Conservation (phyloP, 2,888 invertebrate genomes). For the Cantharis lateralis region DNA sequence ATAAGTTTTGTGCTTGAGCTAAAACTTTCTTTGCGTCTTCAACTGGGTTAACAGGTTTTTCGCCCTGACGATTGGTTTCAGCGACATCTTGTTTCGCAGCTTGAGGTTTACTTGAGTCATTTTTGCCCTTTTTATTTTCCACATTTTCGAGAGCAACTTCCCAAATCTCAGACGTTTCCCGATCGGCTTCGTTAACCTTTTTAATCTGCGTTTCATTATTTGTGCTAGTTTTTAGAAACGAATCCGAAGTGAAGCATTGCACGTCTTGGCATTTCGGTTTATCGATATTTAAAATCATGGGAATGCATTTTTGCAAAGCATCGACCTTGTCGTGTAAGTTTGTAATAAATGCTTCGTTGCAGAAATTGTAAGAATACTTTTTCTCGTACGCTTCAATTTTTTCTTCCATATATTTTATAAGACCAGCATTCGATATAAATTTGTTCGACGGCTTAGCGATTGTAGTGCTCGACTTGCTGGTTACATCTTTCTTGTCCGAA, state of each 20-base stretch:
- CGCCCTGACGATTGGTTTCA: not conserved
- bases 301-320: slow-evolving; percentile 1
- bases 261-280: not conserved
- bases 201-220: not conserved
- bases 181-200: not conserved
- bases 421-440: not conserved
- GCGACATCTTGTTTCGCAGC: not conserved
- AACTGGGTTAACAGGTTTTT: not conserved
- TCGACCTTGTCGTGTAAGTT: not conserved
- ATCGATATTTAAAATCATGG: not conserved
- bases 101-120: not conserved
- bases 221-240: not conserved
- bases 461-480: not conserved
- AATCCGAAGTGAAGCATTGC: not conserved
- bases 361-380: not conserved
- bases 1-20: not conserved
- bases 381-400: not conserved
- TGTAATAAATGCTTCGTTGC: not conserved
- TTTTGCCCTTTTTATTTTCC: not conserved
- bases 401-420: not conserved
- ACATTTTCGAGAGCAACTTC: not conserved
- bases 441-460: not conserved
- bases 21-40: not conserved
- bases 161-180: not conserved
- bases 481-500: not conserved